Evolutionary conservation across 2,888 invertebrate genomes (phyloP).

Genomic region (Choreutis nemorana): DNA sequence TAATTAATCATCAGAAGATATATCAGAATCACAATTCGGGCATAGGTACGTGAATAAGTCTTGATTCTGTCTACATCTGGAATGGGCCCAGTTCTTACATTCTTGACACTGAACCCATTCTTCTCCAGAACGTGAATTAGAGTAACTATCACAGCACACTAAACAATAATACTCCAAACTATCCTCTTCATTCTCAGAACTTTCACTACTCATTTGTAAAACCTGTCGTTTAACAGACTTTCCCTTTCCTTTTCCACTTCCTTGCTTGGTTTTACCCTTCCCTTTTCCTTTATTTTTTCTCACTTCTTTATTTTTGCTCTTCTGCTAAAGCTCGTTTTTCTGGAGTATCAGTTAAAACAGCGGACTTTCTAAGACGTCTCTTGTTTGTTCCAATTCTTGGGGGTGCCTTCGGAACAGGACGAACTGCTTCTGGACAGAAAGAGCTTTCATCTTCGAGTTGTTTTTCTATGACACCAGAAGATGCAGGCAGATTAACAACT

Average conservation of each 20-base stretch:
- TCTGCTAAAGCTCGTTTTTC: slow-evolving; percentile 5
- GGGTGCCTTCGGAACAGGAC: slow-evolving; percentile 7
- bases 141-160: slow-evolving; percentile 8
- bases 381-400: slow-evolving; percentile 4
- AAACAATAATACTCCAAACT: slow-evolving; percentile 7
- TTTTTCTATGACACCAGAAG: slow-evolving; percentile 4
- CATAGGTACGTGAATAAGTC: slow-evolving; percentile 6
- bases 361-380: slow-evolving; percentile 4
- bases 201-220: slow-evolving; percentile 6
- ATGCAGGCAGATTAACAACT: slow-evolving; percentile 3
- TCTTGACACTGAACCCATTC: slow-evolving; percentile 6
- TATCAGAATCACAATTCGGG: too few species aligned
- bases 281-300: slow-evolving; percentile 4
- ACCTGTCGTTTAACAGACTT: slow-evolving; percentile 5
- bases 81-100: slow-evolving; percentile 10
- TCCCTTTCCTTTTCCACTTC: slow-evolving; percentile 2
- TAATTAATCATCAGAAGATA: too few species aligned
- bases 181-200: slow-evolving; percentile 8
- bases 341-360: slow-evolving; percentile 7
- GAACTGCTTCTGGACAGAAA: slow-evolving; percentile 3
- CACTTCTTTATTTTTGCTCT: slow-evolving; percentile 6
- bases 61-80: slow-evolving; percentile 5
- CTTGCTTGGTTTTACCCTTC: slow-evolving; percentile 5
- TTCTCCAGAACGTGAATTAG: slow-evolving; percentile 7
- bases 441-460: slow-evolving; percentile 3